These are phyloP conservation scores for Gymnoscopelus microlampas DNA, from an alignment of 2,797 vertebrate genomes.

Conservation along the genomic window DNA sequence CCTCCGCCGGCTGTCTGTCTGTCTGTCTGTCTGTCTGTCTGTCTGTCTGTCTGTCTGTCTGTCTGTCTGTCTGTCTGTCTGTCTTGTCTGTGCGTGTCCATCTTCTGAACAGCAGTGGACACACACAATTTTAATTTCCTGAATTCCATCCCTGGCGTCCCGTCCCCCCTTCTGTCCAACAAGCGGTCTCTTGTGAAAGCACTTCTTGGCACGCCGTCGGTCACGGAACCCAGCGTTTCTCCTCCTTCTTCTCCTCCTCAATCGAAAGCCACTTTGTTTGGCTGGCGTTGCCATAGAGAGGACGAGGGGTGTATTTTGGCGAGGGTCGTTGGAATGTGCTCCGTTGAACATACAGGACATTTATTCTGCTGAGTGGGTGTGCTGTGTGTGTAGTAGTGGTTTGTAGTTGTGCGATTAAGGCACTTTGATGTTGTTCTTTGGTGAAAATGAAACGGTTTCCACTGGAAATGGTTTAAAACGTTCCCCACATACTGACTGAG, in stretches of 20 bases:
- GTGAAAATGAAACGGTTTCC: no score
- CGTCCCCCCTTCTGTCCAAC: slow-evolving; percentile 3
- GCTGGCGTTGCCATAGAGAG: slow-evolving; percentile 48
- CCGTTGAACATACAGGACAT: slow-evolving; percentile 23
- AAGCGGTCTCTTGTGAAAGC: slow-evolving; percentile 42
- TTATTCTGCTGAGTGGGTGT: slow-evolving; percentile 13
- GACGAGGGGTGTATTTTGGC: slow-evolving; percentile 41
- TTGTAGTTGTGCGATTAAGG: background rate
- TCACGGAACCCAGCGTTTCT: background rate
- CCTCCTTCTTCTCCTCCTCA: slow-evolving; percentile 25
- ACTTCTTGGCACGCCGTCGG: slow-evolving; percentile 43
- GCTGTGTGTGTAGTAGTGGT: slow-evolving; percentile 7
- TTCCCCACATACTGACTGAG: no score
- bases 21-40: no score
- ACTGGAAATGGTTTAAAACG: no score
- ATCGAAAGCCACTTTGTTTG: slow-evolving; percentile 66
- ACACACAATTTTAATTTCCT: slow-evolving; percentile 32
- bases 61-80: slow-evolving; percentile 17
- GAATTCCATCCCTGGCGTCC: slow-evolving; percentile 20
- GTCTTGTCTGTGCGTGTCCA: slow-evolving; percentile 23
- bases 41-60: slow-evolving; percentile 40
- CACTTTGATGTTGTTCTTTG: background rate
- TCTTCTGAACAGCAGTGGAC: slow-evolving; percentile 61
- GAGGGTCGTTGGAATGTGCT: slow-evolving; percentile 40
- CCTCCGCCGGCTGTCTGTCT: slow-evolving; percentile 39